A percentile compares a stretch with the other conserved stretches of the same genome.
These are phyloP conservation scores for Drosophila funebris DNA, from an alignment of 1,140 invertebrate species.

Conservation along the genomic window DNA sequence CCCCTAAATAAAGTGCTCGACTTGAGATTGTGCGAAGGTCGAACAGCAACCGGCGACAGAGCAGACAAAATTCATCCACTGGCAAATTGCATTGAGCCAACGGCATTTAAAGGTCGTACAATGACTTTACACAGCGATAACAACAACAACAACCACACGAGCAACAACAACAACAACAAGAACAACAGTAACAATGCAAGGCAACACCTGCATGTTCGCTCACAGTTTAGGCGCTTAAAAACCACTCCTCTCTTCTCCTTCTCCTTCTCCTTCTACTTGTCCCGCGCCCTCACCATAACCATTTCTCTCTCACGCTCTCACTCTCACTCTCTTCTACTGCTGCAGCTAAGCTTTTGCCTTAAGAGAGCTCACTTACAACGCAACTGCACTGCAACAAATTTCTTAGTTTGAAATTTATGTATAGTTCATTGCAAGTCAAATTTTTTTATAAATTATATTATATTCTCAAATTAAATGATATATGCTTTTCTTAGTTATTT, in stretches of 20 bases:
- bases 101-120: slow-evolving; percentile 64
- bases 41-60: background rate
- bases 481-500: no score
- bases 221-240: slow-evolving; percentile 4
- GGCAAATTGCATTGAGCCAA: slow-evolving; percentile 44
- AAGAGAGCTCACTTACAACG: no score
- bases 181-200: slow-evolving; percentile 26
- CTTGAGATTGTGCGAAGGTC: slow-evolving; percentile 7
- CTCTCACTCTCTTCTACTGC: background rate
- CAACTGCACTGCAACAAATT: no score
- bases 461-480: no score
- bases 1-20: background rate
- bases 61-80: slow-evolving; percentile 28
- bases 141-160: background rate
- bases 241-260: background rate
- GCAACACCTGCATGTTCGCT: slow-evolving; percentile 26
- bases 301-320: no score
- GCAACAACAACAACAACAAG: slow-evolving; percentile 8
- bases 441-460: no score
- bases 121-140: slow-evolving; percentile 52
- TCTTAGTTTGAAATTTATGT: no score
- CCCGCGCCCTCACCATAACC: no score
- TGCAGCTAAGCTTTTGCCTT: no score
- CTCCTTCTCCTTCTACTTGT: background rate
- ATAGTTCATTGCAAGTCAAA: no score